Evolutionary conservation across 2,888 invertebrate genomes (phyloP).

Genomic region (Eutolmus rufibarbis): DNA sequence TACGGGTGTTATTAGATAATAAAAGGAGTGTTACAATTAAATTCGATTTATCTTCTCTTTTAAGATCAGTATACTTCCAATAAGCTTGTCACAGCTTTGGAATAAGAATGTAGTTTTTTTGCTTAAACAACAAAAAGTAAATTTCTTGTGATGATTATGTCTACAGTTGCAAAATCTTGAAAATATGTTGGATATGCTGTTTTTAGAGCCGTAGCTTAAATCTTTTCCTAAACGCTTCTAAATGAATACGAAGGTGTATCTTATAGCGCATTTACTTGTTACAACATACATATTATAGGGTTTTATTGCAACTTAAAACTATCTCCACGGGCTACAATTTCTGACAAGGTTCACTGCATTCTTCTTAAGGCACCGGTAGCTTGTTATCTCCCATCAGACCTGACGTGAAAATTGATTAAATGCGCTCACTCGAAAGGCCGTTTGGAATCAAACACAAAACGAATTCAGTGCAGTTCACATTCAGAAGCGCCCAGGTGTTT

Average conservation of each 20-base stretch:
- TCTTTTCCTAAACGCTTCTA: neutral
- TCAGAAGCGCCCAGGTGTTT: neutral
- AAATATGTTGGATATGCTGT: no score
- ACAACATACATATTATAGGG: neutral
- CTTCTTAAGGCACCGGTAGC: neutral
- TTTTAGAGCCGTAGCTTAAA: no score
- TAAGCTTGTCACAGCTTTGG: no score
- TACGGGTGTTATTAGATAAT: no score
- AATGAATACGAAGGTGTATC: neutral
- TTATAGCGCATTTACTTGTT: neutral
- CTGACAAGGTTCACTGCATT: neutral
- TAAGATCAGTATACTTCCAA: no score
- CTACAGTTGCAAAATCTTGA: no score
- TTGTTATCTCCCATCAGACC: neutral
- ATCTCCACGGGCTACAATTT: neutral
- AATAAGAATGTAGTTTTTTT: no score
- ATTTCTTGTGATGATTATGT: no score
- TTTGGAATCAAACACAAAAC: neutral
- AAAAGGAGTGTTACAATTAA: no score
- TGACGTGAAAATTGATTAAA: constrained; percentile 23
- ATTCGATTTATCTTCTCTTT: no score
- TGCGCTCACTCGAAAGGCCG: neutral
- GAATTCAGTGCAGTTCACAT: neutral
- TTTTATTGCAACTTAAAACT: neutral
- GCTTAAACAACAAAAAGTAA: no score